These are phyloP conservation scores for Euwallacea similis DNA, from an alignment of 1,140 invertebrate genomes.

Conservation along the genomic window DNA sequence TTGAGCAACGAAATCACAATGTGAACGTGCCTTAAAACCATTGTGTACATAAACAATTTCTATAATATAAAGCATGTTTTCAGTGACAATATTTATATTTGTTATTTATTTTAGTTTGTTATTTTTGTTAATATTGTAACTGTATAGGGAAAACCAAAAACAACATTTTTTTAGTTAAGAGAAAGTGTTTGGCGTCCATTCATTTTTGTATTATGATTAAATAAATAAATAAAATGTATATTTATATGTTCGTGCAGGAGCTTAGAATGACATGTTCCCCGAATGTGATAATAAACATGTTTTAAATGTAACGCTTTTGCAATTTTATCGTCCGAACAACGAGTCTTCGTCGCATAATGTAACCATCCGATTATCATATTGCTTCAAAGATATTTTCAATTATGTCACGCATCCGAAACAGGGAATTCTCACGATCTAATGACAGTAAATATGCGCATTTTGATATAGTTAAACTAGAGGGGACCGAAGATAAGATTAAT, in stretches of 20 bases:
- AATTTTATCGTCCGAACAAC: conserved; percentile 40
- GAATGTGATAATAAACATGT: conserved; percentile 53
- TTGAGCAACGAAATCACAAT: neutral
- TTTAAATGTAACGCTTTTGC: conserved; percentile 47
- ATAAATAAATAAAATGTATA: conserved; percentile 17
- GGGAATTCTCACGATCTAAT: neutral
- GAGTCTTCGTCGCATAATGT: conserved; percentile 18
- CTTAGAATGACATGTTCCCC: conserved; percentile 43
- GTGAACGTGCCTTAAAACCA: conserved; percentile 27
- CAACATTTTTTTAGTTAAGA: conserved; percentile 1
- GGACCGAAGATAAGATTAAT: no score
- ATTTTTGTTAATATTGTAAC: conserved; percentile 37
- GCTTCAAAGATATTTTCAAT: conserved; percentile 32
- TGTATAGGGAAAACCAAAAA: conserved; percentile 17
- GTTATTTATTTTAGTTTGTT: conserved; percentile 50
- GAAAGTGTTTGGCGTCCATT: conserved; percentile 18
- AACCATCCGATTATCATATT: conserved; percentile 12
- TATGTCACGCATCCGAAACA: conserved; percentile 16
- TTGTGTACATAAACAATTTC: conserved; percentile 42
- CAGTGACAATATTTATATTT: conserved; percentile 48
- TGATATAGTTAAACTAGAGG: no score
- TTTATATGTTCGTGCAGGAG: conserved; percentile 28
- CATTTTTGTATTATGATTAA: conserved; percentile 11
- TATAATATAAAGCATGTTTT: conserved; percentile 48
- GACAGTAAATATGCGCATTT: no score